Evolutionary conservation across 2,888 invertebrate genomes (phyloP).

Genomic region (Tiphia femorata): DNA sequence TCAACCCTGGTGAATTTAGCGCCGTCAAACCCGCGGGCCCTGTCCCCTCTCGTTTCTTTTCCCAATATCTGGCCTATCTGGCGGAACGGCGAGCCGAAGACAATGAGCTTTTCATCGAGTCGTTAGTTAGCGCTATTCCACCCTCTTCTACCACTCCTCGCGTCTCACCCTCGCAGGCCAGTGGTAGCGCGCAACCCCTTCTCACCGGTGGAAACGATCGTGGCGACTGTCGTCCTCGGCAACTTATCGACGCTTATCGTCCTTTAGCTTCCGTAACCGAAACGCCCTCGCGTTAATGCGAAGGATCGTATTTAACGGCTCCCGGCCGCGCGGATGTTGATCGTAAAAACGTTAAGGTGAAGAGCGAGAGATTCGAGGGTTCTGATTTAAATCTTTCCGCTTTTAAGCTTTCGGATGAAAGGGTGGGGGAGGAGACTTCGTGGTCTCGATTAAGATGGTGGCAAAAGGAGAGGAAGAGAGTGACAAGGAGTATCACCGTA

Average conservation of each 20-base stretch:
- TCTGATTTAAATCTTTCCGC: too few relatives aligned
- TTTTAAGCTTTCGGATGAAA: too few relatives aligned
- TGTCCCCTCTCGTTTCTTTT: conserved; percentile 1
- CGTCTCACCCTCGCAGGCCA: neutral
- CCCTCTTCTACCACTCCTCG: conserved; percentile 2
- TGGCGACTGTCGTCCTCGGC: neutral
- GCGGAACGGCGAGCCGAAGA: conserved; percentile 18
- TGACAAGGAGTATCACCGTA: too few relatives aligned
- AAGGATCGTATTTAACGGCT: conserved; percentile 27
- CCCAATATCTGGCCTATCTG: conserved; percentile 54
- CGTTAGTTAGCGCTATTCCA: conserved; percentile 59
- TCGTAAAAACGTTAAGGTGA: too few relatives aligned
- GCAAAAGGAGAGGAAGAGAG: too few relatives aligned
- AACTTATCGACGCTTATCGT: conserved; percentile 12
- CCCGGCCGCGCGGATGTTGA: conserved; percentile 8
- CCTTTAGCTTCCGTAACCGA: neutral
- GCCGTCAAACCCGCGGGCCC: conserved; percentile 15
- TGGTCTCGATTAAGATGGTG: too few relatives aligned
- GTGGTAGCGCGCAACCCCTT: neutral
- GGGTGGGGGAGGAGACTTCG: too few relatives aligned
- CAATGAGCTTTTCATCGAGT: conserved; percentile 68
- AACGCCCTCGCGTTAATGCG: conserved; percentile 22
- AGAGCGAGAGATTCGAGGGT: too few relatives aligned
- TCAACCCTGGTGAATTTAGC: conserved; percentile 55
- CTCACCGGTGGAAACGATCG: neutral